A percentile compares a stretch with the other conserved stretches of the same genome.
Evolutionary conservation across 1,140 invertebrate species (phyloP).

Genomic region (Micrasema minimum): DNA sequence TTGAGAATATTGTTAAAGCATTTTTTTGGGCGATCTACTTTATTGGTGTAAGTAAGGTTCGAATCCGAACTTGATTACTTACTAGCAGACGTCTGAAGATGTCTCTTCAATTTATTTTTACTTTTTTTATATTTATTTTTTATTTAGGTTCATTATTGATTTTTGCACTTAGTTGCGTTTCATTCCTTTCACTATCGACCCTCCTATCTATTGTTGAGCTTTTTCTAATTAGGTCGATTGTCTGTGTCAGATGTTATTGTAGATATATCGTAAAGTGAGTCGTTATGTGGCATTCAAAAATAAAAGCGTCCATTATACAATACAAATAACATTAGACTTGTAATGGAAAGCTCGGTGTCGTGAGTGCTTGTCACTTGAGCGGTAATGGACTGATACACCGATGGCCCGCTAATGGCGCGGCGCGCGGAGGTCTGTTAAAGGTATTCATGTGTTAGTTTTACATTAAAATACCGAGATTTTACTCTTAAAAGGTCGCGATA

Average conservation of each 20-base stretch:
- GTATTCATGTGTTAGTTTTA: background rate
- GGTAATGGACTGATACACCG: slow-evolving; percentile 12
- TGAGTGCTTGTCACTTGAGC: slow-evolving; percentile 10
- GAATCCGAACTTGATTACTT: no score
- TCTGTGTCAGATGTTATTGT: background rate
- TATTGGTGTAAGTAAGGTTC: no score
- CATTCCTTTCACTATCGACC: background rate
- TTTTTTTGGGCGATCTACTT: no score
- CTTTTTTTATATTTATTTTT: no score
- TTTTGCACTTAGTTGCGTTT: background rate
- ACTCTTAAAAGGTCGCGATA: background rate
- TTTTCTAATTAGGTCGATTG: background rate
- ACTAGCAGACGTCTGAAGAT: no score
- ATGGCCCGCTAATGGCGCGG: slow-evolving; percentile 3
- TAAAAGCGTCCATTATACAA: slow-evolving; percentile 11
- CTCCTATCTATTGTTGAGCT: background rate
- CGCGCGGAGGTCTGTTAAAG: background rate
- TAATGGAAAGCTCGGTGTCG: background rate
- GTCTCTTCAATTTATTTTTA: no score
- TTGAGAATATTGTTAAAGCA: no score
- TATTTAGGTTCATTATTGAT: background rate
- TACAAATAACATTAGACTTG: slow-evolving; percentile 14
- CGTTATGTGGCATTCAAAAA: background rate
- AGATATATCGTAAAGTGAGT: background rate
- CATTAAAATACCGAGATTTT: background rate